Evolutionary conservation across 2,797 vertebrate genomes (phyloP), one percentile per base, ranked within the genome.

Genomic region (Enteromius anoplus): DNA sequence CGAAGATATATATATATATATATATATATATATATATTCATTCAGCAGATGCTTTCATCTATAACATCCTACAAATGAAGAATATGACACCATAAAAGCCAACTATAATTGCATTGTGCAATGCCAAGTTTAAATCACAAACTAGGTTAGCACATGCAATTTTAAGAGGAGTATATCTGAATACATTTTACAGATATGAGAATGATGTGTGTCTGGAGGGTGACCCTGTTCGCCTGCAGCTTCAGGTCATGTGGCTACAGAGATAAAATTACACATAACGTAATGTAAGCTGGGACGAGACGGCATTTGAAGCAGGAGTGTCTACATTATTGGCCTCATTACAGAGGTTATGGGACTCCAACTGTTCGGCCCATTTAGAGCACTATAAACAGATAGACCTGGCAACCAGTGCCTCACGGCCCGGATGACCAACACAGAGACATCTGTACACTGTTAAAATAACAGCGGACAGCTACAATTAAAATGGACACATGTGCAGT

Each of bases 261-360:
- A 37, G 32, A n/a, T 68, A 19, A 37, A 79, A 40, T 79, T 51
- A 78, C 62, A 79, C 47, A 3, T 34, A n/a, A 75, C 2, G 51
- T 23, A 51, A 68, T 26, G 47, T 7, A 11, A 68, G 14, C 47
- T 68, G 49, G 47, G 47, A 68, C 19, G 34, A 29, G 62, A 19
- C 0, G 6, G 21, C 62, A 78, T 78, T 68, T 53, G 62, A 19
- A 51, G 62, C 32, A 68, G 9, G 47, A 68, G 32, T 23, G 75
- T 51, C 29, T 47, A 26, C 7, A 6, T 79, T 19, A 68, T 34
- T 78, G 60, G 42, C 42, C 58, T 65, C 42, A 10, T 79, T 55
- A 26, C 64, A 79, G 64, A 40, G 14, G 77, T 40, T 68, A 79
- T 12, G 45, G 21, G 76, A 66, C 62, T 51, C 11, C 62, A 51